Percentiles rank a stretch among this genome's conserved stretches.
Conservation (phyloP, 2,888 invertebrate species). For the Fragum sueziense region DNA sequence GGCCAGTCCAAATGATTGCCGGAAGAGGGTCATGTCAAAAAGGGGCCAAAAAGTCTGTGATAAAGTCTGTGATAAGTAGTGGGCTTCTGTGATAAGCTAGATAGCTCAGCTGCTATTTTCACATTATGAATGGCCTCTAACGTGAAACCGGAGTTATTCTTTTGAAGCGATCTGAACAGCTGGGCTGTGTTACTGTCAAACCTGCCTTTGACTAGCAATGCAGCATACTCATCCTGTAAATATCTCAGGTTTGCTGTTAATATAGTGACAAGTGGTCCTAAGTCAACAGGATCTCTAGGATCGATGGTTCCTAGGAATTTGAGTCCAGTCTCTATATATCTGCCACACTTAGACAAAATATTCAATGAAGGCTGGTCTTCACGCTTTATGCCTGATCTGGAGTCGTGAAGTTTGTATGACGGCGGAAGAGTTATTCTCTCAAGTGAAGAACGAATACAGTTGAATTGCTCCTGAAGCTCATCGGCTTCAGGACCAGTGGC, state of each 20-base stretch:
- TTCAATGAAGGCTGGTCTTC: conserved; percentile 1
- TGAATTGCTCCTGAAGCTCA: conserved; percentile 33
- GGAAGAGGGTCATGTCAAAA: no score
- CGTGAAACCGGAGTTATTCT: conserved; percentile 35
- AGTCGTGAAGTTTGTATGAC: conserved; percentile 25
- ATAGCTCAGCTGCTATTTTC: conserved; percentile 33
- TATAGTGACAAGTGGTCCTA: not conserved
- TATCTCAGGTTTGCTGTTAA: conserved; percentile 2
- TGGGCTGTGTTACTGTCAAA: conserved; percentile 38
- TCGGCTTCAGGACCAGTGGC: conserved; percentile 19
- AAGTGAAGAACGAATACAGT: not conserved
- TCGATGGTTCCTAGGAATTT: not conserved
- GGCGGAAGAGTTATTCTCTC: conserved; percentile 10
- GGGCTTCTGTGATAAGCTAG: conserved; percentile 8
- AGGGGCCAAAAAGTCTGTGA: no score
- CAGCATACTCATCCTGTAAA: conserved; percentile 33
- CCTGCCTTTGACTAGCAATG: conserved; percentile 34
- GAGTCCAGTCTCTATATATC: not conserved
- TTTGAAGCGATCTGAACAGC: conserved; percentile 29
- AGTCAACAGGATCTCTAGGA: not conserved
- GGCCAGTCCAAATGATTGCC: no score
- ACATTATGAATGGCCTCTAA: conserved; percentile 18
- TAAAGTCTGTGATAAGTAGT: not conserved
- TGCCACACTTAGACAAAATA: not conserved
- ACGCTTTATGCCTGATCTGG: conserved; percentile 23